Evolutionary conservation across 2,888 invertebrate genomes (phyloP).

Genomic region (Meta bourneti): DNA sequence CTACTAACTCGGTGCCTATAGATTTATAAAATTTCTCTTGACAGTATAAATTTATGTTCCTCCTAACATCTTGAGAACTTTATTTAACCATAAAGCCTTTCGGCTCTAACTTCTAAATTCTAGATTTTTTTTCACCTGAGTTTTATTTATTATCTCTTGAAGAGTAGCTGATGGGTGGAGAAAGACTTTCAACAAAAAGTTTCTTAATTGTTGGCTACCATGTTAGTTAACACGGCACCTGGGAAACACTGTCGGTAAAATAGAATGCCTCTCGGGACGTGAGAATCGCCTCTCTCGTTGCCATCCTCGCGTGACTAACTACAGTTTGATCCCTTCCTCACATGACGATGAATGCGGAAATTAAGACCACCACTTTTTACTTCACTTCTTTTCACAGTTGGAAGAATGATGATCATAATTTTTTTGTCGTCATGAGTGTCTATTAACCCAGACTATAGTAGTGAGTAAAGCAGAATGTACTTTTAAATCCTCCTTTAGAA

Average conservation of each 20-base stretch:
- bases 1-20: too few species aligned
- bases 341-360: not conserved
- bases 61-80: too few species aligned
- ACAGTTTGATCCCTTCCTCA: conserved; percentile 16
- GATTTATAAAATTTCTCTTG: too few species aligned
- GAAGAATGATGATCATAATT: too few species aligned
- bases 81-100: too few species aligned
- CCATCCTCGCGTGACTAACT: not conserved
- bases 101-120: too few species aligned
- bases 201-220: not conserved
- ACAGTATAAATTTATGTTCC: too few species aligned
- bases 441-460: too few species aligned
- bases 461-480: too few species aligned
- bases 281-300: not conserved
- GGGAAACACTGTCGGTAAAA: not conserved
- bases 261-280: not conserved
- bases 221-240: not conserved
- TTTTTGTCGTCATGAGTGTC: too few species aligned
- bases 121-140: not conserved
- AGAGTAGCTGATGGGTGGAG: not conserved
- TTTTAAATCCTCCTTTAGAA: too few species aligned
- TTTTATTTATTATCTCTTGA: not conserved
- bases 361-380: not conserved
- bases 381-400: too few species aligned
- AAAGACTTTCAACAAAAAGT: not conserved